Conservation (phyloP, 1,140 invertebrate genomes). For the Bombus cullumanus region DNA sequence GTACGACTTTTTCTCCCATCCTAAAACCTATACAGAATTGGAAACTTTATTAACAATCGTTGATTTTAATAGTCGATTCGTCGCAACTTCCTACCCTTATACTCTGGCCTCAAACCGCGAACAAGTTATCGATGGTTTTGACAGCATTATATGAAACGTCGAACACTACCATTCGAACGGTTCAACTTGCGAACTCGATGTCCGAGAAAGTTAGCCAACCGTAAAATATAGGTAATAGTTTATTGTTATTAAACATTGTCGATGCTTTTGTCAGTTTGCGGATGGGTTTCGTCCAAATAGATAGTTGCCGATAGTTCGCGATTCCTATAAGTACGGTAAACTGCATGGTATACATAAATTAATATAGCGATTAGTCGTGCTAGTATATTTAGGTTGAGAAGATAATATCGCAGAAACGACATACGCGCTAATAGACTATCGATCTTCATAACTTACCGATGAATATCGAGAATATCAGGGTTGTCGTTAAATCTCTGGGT, state of each 20-base stretch:
- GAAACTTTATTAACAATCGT: too few relatives aligned
- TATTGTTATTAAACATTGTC: background rate
- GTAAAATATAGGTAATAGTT: background rate
- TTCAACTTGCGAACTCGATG: background rate
- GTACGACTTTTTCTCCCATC: too few relatives aligned
- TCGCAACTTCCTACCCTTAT: background rate
- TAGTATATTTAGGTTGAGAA: background rate
- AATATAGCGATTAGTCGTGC: background rate
- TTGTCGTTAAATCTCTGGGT: conserved; percentile 9
- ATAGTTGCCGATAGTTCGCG: background rate
- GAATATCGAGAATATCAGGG: background rate
- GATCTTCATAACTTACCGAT: background rate
- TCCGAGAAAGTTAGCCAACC: background rate
- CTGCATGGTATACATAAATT: background rate
- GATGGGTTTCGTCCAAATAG: background rate
- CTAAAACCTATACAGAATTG: background rate
- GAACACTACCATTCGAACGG: background rate
- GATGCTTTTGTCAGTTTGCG: background rate
- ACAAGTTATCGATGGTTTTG: background rate
- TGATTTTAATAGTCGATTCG: background rate
- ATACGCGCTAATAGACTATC: background rate
- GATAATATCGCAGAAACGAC: conserved; percentile 6
- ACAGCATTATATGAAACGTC: background rate
- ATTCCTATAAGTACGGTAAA: background rate
- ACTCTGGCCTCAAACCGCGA: background rate